These are phyloP conservation scores for Anneissia japonica DNA, from an alignment of 35 echinoderm and acorn worm genomes.

Conservation along the genomic window DNA sequence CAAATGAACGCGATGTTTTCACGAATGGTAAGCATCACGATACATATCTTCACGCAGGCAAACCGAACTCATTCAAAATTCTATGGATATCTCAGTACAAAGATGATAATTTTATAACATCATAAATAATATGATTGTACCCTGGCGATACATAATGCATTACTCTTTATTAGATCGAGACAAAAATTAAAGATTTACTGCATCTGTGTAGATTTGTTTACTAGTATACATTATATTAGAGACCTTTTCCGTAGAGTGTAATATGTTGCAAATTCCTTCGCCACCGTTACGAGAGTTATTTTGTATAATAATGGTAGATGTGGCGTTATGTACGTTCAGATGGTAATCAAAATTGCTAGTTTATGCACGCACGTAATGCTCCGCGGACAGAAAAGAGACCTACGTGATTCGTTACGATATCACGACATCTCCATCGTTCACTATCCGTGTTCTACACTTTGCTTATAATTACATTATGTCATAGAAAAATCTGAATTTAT, in stretches of 20 bases:
- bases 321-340: not conserved
- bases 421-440: no score
- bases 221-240: no score
- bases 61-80: not conserved
- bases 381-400: not conserved
- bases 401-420: not conserved
- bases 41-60: no score
- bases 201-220: not conserved
- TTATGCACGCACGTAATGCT: not conserved
- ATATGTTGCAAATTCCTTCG: not conserved
- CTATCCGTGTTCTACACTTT: no score
- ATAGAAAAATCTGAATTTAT: no score
- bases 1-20: no score
- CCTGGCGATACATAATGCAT: not conserved
- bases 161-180: no score
- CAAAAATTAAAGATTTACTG: not conserved
- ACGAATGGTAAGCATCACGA: no score
- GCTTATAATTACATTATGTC: no score
- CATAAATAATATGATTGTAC: not conserved
- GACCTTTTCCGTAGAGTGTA: no score
- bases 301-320: not conserved
- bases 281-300: not conserved
- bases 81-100: not conserved
- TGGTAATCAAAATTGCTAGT: not conserved
- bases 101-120: not conserved